Percentiles rank a stretch among this genome's conserved stretches.
Conservation (phyloP, 2,888 invertebrate species). For the Apamea epomidion region DNA sequence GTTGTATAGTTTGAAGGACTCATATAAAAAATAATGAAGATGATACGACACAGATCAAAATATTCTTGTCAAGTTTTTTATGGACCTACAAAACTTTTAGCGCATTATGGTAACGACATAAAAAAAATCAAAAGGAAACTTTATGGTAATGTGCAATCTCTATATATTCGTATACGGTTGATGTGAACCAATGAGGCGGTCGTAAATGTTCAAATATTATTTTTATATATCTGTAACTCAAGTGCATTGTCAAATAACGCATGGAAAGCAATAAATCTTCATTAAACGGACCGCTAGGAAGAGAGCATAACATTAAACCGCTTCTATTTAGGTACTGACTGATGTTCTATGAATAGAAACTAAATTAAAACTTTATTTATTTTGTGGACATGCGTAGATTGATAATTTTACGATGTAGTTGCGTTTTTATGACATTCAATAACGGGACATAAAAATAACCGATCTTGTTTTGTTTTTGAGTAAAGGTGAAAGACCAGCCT, state of each 20-base stretch:
- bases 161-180: slow-evolving; percentile 28
- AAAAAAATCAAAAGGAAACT: slow-evolving; percentile 32
- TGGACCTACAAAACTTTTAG: neutral
- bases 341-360: slow-evolving; percentile 74
- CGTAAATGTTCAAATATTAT: slow-evolving; percentile 66
- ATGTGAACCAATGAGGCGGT: slow-evolving; percentile 31
- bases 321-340: slow-evolving; percentile 73
- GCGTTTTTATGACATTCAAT: slow-evolving; percentile 44
- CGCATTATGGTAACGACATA: neutral
- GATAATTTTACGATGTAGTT: slow-evolving; percentile 68
- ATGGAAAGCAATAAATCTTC: slow-evolving; percentile 71
- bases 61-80: neutral
- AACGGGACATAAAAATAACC: slow-evolving; percentile 7
- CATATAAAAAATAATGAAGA: slow-evolving; percentile 8
- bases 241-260: slow-evolving; percentile 68
- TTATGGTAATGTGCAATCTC: slow-evolving; percentile 14
- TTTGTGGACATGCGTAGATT: slow-evolving; percentile 61
- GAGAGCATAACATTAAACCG: slow-evolving; percentile 61
- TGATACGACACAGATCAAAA: slow-evolving; percentile 2
- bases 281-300: slow-evolving; percentile 68
- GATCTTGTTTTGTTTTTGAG: slow-evolving; percentile 4
- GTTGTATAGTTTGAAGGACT: slow-evolving; percentile 4
- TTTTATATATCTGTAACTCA: slow-evolving; percentile 62
- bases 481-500: neutral
- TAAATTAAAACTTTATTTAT: slow-evolving; percentile 62